Evolutionary conservation across 2,888 invertebrate genomes (phyloP), one percentile per base, ranked within the genome.

Genomic region (Ennomos fuscantarius): DNA sequence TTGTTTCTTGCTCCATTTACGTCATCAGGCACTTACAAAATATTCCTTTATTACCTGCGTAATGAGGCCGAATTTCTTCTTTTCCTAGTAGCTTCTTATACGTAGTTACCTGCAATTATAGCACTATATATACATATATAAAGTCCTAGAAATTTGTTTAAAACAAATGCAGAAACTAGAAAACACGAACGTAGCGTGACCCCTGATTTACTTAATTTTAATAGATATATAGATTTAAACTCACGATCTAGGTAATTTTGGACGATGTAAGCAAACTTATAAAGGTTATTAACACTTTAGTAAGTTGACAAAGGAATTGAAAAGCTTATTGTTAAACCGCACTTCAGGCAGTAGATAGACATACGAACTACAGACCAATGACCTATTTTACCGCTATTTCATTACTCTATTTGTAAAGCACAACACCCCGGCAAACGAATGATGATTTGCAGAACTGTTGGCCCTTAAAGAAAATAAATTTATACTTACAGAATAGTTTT

Each of bases 371-470:
- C 57, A 60, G 67, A 54, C 51, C 55, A 58, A 61, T 55, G 73
- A 65, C 72, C 75, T 71, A 69, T 58, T 72, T 73, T 55, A 55
- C 32, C n/a, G 12, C 44, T 50, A 43, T 55, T 66, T 51, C 50
- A 57, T 65, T 60, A 63, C 59, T 49, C 50, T 63, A 53, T 61
- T 63, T 45, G 62, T 63, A 54, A 57, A 40, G 57, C 56, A 65
- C 66, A 51, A 66, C 66, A 24, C 58, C 49, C 36, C 31, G 33
- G 55, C 64, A 73, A 70, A 67, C 64, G 52, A 55, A 62, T 63
- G 56, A 72, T 84, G 84, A 84, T 71, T 78, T 72, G 82, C 78
- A 74, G 68, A 65, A 75, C 68, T 58, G 35, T 52, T 35, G 10
- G 8, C 31, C 47, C 32, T 33, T 44, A 31, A 35, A 49, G 9